Conservation (phyloP, 2,797 vertebrate genomes). For the Decapterus maruadsi region DNA sequence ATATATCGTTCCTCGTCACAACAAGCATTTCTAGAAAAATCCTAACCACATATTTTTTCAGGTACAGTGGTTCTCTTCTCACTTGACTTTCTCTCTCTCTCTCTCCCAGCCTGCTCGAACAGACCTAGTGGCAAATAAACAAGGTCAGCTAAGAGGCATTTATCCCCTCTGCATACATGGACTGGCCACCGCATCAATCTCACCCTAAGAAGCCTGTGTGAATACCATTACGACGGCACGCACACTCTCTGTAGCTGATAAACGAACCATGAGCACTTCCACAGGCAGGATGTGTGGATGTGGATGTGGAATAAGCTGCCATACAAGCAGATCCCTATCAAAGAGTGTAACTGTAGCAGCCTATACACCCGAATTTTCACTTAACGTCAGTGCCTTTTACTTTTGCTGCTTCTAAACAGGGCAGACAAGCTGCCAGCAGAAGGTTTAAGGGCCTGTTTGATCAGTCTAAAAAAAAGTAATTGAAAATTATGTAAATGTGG, state of each 20-base stretch:
- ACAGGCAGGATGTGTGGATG: slow-evolving; percentile 24
- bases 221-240: slow-evolving; percentile 52
- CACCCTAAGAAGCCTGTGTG: slow-evolving; percentile 47
- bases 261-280: slow-evolving; percentile 54
- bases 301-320: slow-evolving; percentile 44
- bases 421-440: slow-evolving; percentile 62
- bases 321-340: slow-evolving; percentile 63
- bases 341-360: slow-evolving; percentile 27
- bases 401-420: slow-evolving; percentile 47
- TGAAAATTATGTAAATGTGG: slow-evolving; percentile 62
- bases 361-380: slow-evolving; percentile 4
- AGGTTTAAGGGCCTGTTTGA: slow-evolving; percentile 60
- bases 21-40: slow-evolving; percentile 14
- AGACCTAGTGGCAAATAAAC: slow-evolving; percentile 59
- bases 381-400: slow-evolving; percentile 20
- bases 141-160: slow-evolving; percentile 72
- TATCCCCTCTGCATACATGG: slow-evolving; percentile 61
- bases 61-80: slow-evolving; percentile 22
- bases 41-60: slow-evolving; percentile 24
- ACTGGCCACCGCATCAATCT: slow-evolving; percentile 66
- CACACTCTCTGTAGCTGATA: slow-evolving; percentile 52
- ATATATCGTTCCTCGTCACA: slow-evolving; percentile 27
- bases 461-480: slow-evolving; percentile 66
- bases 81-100: background rate
- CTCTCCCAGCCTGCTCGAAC: slow-evolving; percentile 13